These are phyloP conservation scores for Pilophorus perplexus DNA, from an alignment of 2,888 invertebrate genomes.

Conservation along the genomic window DNA sequence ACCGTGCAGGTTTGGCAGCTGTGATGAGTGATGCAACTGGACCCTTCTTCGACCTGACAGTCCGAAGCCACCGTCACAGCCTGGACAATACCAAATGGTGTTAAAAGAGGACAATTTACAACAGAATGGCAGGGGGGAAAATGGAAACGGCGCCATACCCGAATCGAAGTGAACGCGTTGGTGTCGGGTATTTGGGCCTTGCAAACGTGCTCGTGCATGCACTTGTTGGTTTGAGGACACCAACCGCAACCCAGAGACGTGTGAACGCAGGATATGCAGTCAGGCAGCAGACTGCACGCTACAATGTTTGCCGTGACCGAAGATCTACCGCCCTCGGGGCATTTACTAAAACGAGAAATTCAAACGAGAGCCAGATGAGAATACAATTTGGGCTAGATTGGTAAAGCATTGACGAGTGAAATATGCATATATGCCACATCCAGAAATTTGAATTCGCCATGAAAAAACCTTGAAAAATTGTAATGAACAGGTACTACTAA, in stretches of 20 bases:
- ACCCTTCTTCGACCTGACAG: constrained; percentile 63
- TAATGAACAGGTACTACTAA: too few relatives aligned
- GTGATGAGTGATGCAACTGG: constrained; percentile 74
- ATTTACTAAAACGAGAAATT: constrained; percentile 52
- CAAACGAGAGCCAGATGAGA: background rate
- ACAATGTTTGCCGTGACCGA: constrained; percentile 56
- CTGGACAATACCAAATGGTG: constrained; percentile 47
- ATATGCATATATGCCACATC: too few relatives aligned
- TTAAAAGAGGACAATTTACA: background rate
- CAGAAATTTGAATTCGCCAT: too few relatives aligned
- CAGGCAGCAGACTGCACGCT: constrained; percentile 58
- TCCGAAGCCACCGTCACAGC: constrained; percentile 59
- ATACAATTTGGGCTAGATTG: background rate
- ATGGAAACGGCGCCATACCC: too few relatives aligned
- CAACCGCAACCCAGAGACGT: constrained; percentile 68
- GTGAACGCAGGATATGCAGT: constrained; percentile 69
- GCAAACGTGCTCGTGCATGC: constrained; percentile 48
- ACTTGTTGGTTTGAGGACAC: constrained; percentile 54
- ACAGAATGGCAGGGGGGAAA: too few relatives aligned
- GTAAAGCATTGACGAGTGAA: background rate
- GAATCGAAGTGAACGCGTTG: constrained; percentile 44
- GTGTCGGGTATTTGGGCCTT: constrained; percentile 47
- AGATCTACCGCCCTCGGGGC: constrained; percentile 60
- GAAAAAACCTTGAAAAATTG: too few relatives aligned
- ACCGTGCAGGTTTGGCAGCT: constrained; percentile 83